A percentile compares a stretch with the other conserved stretches of the same genome.
Conservation (phyloP, 2,888 invertebrate species). For the Xestia sexstrigata region DNA sequence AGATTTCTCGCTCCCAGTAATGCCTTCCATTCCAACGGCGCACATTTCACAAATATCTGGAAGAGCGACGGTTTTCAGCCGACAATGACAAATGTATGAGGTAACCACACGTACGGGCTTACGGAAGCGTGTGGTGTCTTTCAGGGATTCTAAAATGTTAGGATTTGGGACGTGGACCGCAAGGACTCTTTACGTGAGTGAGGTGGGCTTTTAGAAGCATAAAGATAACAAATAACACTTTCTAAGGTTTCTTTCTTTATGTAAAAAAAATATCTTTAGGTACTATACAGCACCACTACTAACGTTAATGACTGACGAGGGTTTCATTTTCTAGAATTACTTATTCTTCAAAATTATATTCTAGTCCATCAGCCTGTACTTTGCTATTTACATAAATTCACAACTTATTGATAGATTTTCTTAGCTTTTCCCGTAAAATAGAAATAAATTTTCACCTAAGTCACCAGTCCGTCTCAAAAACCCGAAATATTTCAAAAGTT, state of each 20-base stretch:
- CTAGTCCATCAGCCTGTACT: too few species aligned
- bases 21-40: slow-evolving; percentile 44
- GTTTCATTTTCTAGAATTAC: too few species aligned
- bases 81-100: slow-evolving; percentile 62
- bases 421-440: too few species aligned
- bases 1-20: slow-evolving; percentile 57
- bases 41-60: slow-evolving; percentile 59
- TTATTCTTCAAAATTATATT: too few species aligned
- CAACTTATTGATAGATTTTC: too few species aligned
- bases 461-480: not conserved
- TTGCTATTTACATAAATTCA: too few species aligned
- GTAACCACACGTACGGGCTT: slow-evolving; percentile 44
- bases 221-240: too few species aligned
- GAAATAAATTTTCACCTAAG: slow-evolving; percentile 1
- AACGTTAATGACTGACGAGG: too few species aligned
- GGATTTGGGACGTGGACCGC: slow-evolving; percentile 20
- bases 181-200: not conserved
- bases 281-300: too few species aligned
- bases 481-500: slow-evolving; percentile 13
- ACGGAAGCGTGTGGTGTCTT: slow-evolving; percentile 17
- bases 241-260: too few species aligned
- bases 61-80: slow-evolving; percentile 55
- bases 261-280: too few species aligned
- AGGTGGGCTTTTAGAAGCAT: slow-evolving; percentile 11
- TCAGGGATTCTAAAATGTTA: slow-evolving; percentile 18